Base-by-base conservation (phyloP, 2,888 invertebrate species). In the Agrochola macilenta region DNA sequence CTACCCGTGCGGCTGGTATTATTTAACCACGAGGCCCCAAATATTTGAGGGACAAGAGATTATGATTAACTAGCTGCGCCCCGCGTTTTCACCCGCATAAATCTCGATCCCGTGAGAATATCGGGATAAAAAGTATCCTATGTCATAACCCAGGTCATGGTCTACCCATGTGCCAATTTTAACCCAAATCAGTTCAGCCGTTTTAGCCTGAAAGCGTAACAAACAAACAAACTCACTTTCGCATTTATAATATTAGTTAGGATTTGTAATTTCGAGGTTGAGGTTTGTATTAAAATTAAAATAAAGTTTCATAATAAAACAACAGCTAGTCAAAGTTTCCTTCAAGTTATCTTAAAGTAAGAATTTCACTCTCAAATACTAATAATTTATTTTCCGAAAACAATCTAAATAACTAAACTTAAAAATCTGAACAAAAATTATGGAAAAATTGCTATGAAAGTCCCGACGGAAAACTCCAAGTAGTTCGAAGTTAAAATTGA, bases 401-500 rank as follows among this genome's bases (percentile, higher is more conserved):
- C 54, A 61, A 61, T 70, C 39, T n/a, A 26, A 76, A n/a, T 49
- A 23, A 65, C 30, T 49, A 23, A 65, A 79, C 35, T 69, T 66
- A 3, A 46, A 63, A 65, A 65, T 60, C 30, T 54, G 35, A 70
- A 83, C 78, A 81, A 68, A 69, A 76, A 82, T 69, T 71, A 84
- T 61, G 12, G 23, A 52, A 46, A 68, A 58, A 69, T 46, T 54
- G 5, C 26, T 69, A 60, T 23, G 12, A 66, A 64, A 52, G 17
- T 49, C 14, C 23, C 57, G 43, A 63, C 60, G 26, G 69, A 52
- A 61, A 80, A 43, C 54, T 71, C 68, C 26, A 79, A 77, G 30
- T 81, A 39, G 30, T 71, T 69, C 43, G 39, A 79, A 77, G 35
- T 85, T 72, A 12, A 74, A 75, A 84, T 69, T 82, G 54, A 65